These are phyloP conservation scores for Acinonyx jubatus DNA, from an alignment of 2,113 vertebrate species.

Conservation along the genomic window DNA sequence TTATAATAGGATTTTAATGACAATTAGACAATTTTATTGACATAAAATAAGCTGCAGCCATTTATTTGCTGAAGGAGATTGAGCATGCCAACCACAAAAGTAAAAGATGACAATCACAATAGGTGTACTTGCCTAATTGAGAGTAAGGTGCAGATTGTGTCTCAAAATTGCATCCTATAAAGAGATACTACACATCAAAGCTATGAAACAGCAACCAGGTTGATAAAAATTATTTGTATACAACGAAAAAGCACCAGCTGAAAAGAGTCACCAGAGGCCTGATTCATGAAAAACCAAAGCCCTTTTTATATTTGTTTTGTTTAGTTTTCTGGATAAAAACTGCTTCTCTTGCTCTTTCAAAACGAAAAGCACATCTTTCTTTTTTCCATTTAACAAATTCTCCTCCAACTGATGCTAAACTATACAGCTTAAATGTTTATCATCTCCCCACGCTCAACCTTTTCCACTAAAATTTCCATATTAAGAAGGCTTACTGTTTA, in stretches of 20 bases:
- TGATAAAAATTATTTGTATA: conserved; percentile 48
- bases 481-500: not conserved
- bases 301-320: not conserved
- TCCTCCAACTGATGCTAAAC: conserved; percentile 1
- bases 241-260: not conserved
- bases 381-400: not conserved
- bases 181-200: conserved; percentile 87
- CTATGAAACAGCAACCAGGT: conserved; percentile 69
- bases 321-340: not conserved
- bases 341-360: not conserved
- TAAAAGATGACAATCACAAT: conserved; percentile 56
- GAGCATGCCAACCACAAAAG: conserved; percentile 17
- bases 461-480: not conserved
- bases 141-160: conserved; percentile 87
- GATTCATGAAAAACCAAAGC: conserved; percentile 83
- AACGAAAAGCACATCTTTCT: not conserved
- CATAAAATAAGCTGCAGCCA: conserved; percentile 26
- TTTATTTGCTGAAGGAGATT: conserved; percentile 67
- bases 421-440: not conserved
- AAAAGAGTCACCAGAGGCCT: conserved; percentile 52
- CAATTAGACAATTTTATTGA: conserved; percentile 69
- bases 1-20: conserved; percentile 51
- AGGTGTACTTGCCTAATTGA: conserved; percentile 89
- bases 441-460: not conserved
- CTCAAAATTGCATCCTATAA: conserved; percentile 89